Percentiles rank a stretch among this genome's conserved stretches.
phyloP scores from a whole-genome alignment of 2,113 vertebrate species.

The Gallinago undulata region DNA sequence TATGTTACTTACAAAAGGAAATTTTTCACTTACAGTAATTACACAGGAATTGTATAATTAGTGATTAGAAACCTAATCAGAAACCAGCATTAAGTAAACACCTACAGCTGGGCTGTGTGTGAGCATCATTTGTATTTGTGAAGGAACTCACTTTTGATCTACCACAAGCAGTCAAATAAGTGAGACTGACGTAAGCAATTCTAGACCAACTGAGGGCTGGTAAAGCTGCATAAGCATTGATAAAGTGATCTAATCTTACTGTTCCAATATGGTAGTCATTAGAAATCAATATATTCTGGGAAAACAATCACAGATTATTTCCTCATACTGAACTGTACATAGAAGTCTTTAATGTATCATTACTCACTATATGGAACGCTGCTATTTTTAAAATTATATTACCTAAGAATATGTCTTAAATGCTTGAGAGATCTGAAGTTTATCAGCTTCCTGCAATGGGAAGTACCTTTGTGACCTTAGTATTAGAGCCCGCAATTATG shows the following conservation, averaged over 20 bases:
- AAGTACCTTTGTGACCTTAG: background rate
- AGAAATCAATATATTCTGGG: background rate
- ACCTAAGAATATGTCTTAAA: background rate
- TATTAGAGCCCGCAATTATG: background rate
- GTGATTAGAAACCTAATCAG: background rate
- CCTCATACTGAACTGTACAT: background rate
- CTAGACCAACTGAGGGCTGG: background rate
- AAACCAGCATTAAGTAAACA: background rate
- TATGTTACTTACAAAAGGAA: background rate
- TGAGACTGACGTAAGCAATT: background rate
- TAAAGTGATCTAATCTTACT: background rate
- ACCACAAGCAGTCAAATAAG: background rate
- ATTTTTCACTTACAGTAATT: background rate
- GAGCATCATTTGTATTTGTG: background rate
- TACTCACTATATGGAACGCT: background rate
- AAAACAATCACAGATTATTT: background rate
- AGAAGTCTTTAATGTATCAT: background rate
- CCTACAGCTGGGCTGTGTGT: background rate
- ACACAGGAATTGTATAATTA: background rate
- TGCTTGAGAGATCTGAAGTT: background rate
- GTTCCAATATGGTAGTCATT: background rate
- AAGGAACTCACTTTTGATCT: background rate
- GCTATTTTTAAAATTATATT: background rate
- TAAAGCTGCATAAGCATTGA: background rate
- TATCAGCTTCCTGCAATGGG: background rate